Conservation (phyloP, 2,113 vertebrate species). For the Mustela lutreola region DNA sequence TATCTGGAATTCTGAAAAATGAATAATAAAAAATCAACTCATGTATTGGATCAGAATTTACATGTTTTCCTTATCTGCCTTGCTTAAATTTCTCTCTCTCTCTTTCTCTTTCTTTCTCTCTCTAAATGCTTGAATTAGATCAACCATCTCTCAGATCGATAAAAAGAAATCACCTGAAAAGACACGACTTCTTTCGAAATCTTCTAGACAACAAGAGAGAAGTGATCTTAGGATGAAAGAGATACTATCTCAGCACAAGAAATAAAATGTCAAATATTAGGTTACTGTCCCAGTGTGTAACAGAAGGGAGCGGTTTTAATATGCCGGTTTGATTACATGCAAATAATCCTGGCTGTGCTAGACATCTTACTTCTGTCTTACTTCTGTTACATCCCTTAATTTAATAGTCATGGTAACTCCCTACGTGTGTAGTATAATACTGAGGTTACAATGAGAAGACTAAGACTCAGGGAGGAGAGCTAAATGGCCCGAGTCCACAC, state of each 20-base stretch:
- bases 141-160: not conserved
- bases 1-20: constrained; percentile 12
- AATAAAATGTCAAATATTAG: not conserved
- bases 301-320: not conserved
- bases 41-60: not conserved
- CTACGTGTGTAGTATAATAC: not conserved
- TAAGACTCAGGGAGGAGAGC: not conserved
- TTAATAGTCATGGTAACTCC: not conserved
- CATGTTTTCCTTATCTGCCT: not conserved
- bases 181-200: not conserved
- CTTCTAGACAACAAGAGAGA: constrained; percentile 8
- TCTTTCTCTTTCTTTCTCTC: not conserved
- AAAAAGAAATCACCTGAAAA: not conserved
- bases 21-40: not conserved
- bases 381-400: not conserved
- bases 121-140: not conserved
- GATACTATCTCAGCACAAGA: constrained; percentile 45
- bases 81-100: not conserved
- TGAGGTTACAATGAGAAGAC: not conserved
- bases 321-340: not conserved
- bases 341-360: not conserved
- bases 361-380: not conserved
- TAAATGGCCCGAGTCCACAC: not conserved
- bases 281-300: not conserved
- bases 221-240: not conserved